Base-by-base conservation (phyloP, 2,888 invertebrate genomes). In the Chrysodeixis includens region DNA sequence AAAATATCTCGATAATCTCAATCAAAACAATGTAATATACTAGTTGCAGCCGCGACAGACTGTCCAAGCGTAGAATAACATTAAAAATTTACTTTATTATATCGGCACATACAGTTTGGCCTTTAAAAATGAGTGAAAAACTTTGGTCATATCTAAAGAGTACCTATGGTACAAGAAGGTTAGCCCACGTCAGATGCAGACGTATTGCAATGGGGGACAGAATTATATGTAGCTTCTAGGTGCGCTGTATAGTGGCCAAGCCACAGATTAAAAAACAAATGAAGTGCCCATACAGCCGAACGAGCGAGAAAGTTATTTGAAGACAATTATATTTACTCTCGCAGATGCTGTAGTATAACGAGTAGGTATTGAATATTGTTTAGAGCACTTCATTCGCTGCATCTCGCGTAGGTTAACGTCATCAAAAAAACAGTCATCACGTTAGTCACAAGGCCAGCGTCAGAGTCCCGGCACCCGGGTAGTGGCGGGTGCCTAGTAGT, bases 1-100 rank as follows among this genome's bases (percentile, higher is more conserved):
- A 74, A 74, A 76, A 79, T 76, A 75, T 80, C 63, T 76, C 55
- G 35, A 74, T 72, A 77, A 71, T 72, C 56, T 71, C 71, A 70
- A 67, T 54, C 53, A 55, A 72, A 56, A 69, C 67, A 57, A 65
- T 62, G 69, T 59, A 30, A 70, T n/a, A n/a, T n/a, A n/a, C n/a
- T 71, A 44, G 59, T 56, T 65, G 56, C 64, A 58, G 51, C 67
- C 68, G 65, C 60, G 68, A 61, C 56, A 74, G 64, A 72, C 64
- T 73, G 72, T 70, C 62, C 66, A 73, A 74, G 71, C 64, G 30
- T 66, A 68, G 68, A 63, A 62, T 52, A 66, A 75, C 60, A 30
- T 56, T 32, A 22, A n/a, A n/a, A 12, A 20, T 40, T 55, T 9
- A 51, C 30, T 49, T 35, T 26, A 30, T 12, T 16, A 54, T 46